phyloP scores from a whole-genome alignment of 2,797 vertebrate species.

The Eupleurogrammus muticus region DNA sequence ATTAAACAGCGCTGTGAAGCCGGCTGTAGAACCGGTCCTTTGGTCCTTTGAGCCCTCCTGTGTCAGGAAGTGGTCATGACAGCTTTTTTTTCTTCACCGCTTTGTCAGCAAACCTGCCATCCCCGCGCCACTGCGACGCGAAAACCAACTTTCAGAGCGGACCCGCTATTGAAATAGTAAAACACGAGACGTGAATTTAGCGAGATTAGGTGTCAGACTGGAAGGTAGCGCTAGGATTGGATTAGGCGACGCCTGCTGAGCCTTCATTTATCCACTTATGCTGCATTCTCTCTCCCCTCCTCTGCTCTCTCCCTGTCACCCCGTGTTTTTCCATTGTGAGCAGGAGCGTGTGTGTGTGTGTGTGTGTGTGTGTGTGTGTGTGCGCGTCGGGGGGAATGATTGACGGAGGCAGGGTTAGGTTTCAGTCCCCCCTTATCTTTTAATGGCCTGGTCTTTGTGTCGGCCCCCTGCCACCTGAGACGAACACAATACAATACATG shows the following conservation, averaged over 20 bases:
- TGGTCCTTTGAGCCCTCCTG: conserved; percentile 75
- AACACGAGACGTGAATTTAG: not conserved
- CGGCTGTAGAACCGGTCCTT: no score
- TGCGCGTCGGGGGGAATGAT: conserved; percentile 67
- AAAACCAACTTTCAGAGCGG: not conserved
- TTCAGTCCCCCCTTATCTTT: conserved; percentile 84
- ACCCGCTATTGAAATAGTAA: not conserved
- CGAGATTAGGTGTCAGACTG: not conserved
- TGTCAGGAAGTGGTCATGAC: conserved; percentile 62
- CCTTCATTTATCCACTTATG: conserved; percentile 4
- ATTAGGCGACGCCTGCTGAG: not conserved
- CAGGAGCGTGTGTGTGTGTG: conserved; percentile 26
- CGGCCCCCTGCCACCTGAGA: conserved; percentile 75
- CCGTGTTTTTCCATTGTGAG: conserved; percentile 52
- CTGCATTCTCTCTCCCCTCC: conserved; percentile 12
- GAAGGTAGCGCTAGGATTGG: no score
- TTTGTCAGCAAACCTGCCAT: conserved; percentile 64
- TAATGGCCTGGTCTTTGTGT: conserved; percentile 85
- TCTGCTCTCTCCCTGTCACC: conserved; percentile 23
- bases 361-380: no score
- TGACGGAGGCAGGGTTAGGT: conserved; percentile 78
- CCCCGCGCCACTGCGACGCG: not conserved
- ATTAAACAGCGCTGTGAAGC: conserved; percentile 56
- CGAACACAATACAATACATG: conserved; percentile 74
- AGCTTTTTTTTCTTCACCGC: conserved; percentile 22